These are phyloP conservation scores for Eupelmus urozonus DNA, from an alignment of 2,888 invertebrate species.

Conservation along the genomic window DNA sequence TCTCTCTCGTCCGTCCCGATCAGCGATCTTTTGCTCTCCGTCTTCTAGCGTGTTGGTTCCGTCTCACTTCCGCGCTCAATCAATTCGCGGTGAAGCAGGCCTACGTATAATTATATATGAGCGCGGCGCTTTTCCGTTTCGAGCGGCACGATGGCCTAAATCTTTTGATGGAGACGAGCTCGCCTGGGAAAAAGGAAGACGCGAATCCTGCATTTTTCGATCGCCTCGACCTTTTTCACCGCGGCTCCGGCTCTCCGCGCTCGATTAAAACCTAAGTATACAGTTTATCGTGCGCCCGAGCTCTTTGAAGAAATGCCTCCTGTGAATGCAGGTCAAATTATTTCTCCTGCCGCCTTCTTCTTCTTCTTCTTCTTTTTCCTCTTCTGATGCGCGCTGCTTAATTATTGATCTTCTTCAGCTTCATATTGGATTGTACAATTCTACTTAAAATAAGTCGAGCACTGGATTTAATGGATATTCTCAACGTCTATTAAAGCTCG, in stretches of 20 bases:
- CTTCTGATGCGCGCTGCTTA: no score
- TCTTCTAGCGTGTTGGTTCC: not conserved
- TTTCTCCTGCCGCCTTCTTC: not conserved
- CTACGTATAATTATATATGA: slow-evolving; percentile 30
- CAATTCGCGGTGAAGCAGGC: slow-evolving; percentile 10
- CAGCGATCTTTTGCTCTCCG: not conserved
- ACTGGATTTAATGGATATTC: no score
- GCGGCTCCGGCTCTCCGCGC: not conserved
- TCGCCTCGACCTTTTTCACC: not conserved
- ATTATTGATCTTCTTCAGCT: no score
- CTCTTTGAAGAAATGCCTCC: not conserved
- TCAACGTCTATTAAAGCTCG: no score
- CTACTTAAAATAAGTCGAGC: no score
- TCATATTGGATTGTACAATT: no score
- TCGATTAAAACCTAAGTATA: not conserved
- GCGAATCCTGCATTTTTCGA: not conserved
- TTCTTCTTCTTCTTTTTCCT: no score
- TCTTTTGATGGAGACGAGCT: slow-evolving; percentile 18
- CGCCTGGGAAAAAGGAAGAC: not conserved
- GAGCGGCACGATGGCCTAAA: slow-evolving; percentile 31
- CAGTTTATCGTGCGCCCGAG: not conserved
- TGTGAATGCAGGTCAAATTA: not conserved
- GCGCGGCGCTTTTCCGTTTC: slow-evolving; percentile 22
- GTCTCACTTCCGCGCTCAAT: slow-evolving; percentile 20
- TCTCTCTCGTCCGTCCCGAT: not conserved